Evolutionary conservation across 2,888 invertebrate species (phyloP), one percentile per base, ranked within the genome.

Genomic region (Catocala nupta): DNA sequence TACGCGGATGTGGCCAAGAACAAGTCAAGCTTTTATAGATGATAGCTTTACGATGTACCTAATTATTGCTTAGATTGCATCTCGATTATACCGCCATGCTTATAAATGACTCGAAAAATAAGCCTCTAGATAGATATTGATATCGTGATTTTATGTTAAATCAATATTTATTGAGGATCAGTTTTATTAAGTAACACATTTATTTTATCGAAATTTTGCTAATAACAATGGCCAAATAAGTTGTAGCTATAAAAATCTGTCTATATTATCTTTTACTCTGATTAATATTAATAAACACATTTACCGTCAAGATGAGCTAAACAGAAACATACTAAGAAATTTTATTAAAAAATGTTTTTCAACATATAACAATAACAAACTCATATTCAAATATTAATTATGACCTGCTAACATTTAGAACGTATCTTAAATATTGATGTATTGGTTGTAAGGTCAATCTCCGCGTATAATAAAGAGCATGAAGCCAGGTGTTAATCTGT

Each of bases 401-500:
- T 36, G 12, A 6, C 50, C 51, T 12, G 45, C 54, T 49, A 65
- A 59, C 50, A 61, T 70, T 55, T 53, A 49, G 13, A 10, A 61
- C 57, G 59, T 45, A 53, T 52, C 44, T 52, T 50, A 74, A 48
- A 50, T 48, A 42, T 9, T 13, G 63, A 72, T 68, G 64, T 70
- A 64, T 64, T 60, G 33, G 54, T 50, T 56, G 36, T 65, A 43
- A 68, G 71, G 71, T 75, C 65, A 76, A 65, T 55, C 44, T 48
- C 56, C 48, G 59, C 49, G 34, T 47, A 63, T 59, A 69, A 68
- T 64, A 69, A 69, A 75, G 51, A 75, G 39, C 47, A 11, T 13
- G 50, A 34, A 59, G 36, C 66, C 78, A 77, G 78, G 75, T 75
- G 75, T 75, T 75, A 63, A 75, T 77, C 75, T 52, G 39, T 59